Evolutionary conservation across 2,797 vertebrate genomes (phyloP).

Genomic region (Euthynnus affinis): DNA sequence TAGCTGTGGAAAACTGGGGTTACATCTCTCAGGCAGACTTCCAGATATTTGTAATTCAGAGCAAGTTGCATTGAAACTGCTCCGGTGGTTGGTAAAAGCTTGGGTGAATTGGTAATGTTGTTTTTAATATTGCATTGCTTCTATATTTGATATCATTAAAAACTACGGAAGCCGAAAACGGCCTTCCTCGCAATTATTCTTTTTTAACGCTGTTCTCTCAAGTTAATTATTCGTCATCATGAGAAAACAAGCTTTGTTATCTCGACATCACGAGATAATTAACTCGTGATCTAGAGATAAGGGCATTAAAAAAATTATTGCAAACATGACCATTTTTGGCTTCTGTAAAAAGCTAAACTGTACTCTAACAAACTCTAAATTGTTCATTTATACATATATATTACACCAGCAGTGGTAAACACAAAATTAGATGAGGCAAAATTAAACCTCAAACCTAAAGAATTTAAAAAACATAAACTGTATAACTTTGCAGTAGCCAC

Average conservation of each 20-base stretch:
- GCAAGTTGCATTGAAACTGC: slow-evolving; percentile 38
- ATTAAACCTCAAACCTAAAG: not conserved
- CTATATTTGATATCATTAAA: slow-evolving; percentile 41
- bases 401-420: not conserved
- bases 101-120: slow-evolving; percentile 32
- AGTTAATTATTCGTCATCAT: no score
- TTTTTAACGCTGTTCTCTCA: no score
- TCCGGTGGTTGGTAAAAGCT: slow-evolving; percentile 27
- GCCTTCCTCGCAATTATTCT: no score
- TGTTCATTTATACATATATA: slow-evolving; percentile 21
- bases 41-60: slow-evolving; percentile 28
- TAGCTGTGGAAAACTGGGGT: slow-evolving; percentile 34
- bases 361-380: slow-evolving; percentile 6
- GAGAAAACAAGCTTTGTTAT: no score
- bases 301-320: no score
- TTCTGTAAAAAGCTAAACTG: no score
- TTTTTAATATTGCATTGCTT: slow-evolving; percentile 43
- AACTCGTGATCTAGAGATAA: no score
- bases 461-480: not conserved
- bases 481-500: slow-evolving; percentile 11
- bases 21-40: slow-evolving; percentile 30
- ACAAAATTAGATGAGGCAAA: slow-evolving; percentile 16
- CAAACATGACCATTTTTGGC: no score
- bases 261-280: no score
- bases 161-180: not conserved